phyloP scores from a whole-genome alignment of 2,113 vertebrate species.

The Carassius carassius region DNA sequence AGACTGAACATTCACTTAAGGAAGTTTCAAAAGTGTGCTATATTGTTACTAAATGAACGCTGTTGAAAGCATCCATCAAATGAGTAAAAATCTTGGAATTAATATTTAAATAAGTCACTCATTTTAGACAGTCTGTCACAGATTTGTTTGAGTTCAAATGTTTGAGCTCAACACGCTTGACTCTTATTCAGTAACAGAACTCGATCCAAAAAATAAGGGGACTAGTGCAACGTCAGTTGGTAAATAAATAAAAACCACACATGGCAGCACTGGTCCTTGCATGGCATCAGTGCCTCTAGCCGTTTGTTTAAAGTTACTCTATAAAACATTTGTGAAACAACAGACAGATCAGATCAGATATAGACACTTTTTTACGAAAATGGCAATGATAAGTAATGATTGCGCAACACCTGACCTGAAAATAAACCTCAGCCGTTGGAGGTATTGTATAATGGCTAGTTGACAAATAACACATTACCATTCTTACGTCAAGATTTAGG shows the following conservation, averaged over 20 bases:
- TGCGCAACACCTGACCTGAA: not conserved
- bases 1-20: not conserved
- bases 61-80: not conserved
- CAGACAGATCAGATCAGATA: not conserved
- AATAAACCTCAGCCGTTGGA: not conserved
- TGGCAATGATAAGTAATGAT: not conserved
- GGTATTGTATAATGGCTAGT: not conserved
- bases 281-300: not conserved
- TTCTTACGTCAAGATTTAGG: not conserved
- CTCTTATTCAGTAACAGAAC: constrained; percentile 17
- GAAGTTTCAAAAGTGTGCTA: not conserved
- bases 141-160: constrained; percentile 8
- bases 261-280: not conserved
- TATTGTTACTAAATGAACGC: not conserved
- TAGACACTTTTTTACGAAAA: not conserved
- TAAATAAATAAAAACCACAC: constrained; percentile 36
- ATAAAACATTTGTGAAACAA: not conserved
- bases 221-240: constrained; percentile 38
- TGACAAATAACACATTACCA: not conserved
- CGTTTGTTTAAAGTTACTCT: not conserved
- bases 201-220: not conserved
- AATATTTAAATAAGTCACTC: not conserved
- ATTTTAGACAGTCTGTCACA: constrained; percentile 3
- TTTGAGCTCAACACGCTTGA: too few relatives aligned
- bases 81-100: not conserved